phyloP scores from a whole-genome alignment of 2,888 invertebrate species.

The Drosophila cracens region DNA sequence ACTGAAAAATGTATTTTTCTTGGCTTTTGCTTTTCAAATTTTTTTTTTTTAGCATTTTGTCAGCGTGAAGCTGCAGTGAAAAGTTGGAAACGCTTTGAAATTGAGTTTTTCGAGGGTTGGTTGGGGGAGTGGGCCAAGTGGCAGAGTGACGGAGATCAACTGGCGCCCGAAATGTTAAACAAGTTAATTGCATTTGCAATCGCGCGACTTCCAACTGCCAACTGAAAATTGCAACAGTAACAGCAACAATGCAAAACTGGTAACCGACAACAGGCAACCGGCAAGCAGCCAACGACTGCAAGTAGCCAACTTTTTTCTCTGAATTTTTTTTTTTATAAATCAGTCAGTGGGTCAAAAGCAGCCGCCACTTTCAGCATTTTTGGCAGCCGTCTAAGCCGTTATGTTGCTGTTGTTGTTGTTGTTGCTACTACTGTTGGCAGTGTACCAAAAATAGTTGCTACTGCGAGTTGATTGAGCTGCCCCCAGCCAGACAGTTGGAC shows the following conservation, averaged over 20 bases:
- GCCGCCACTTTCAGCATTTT: constrained; percentile 71
- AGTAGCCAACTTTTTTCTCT: constrained; percentile 33
- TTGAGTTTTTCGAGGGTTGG: constrained; percentile 3
- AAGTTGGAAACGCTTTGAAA: constrained; percentile 32
- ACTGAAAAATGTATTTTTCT: constrained; percentile 31
- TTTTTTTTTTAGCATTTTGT: constrained; percentile 6
- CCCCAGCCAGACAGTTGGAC: neutral
- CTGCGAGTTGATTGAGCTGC: constrained; percentile 69
- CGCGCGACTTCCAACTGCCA: constrained; percentile 32
- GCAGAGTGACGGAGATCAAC: constrained; percentile 40
- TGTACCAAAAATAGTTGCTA: constrained; percentile 72
- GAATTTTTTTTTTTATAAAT: constrained; percentile 54
- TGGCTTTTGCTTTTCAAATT: constrained; percentile 15
- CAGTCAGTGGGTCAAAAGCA: constrained; percentile 77
- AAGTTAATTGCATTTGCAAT: constrained; percentile 77
- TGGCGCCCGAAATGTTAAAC: constrained; percentile 67
- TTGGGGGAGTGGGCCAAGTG: constrained; percentile 34
- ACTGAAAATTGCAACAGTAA: constrained; percentile 28
- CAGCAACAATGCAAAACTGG: constrained; percentile 48
- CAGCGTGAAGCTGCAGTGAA: constrained; percentile 9
- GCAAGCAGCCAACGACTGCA: constrained; percentile 47
- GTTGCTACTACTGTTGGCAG: constrained; percentile 53
- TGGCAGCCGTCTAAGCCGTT: constrained; percentile 67
- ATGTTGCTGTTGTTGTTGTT: constrained; percentile 37
- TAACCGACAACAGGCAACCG: constrained; percentile 35